Evolutionary conservation across 1,140 invertebrate genomes (phyloP).

Genomic region (Trichonephila clavata): DNA sequence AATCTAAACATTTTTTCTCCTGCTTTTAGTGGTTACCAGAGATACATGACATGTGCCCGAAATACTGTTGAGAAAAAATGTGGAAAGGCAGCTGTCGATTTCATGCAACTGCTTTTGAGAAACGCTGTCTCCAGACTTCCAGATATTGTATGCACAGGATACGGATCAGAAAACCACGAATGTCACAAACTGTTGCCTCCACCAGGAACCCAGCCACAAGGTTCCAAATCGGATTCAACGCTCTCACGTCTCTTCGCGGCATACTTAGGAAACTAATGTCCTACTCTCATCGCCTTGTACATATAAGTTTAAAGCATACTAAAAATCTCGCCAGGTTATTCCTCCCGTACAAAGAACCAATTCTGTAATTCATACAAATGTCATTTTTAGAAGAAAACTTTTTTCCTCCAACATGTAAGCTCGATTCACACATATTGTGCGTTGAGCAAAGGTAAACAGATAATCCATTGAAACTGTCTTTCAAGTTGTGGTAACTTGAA

Average conservation of each 20-base stretch:
- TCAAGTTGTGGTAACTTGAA: too few relatives aligned
- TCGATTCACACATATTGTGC: too few relatives aligned
- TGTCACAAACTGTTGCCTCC: slow-evolving; percentile 75
- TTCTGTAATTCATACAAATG: neutral
- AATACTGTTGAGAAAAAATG: slow-evolving; percentile 78
- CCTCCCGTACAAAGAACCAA: neutral
- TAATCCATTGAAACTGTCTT: too few relatives aligned
- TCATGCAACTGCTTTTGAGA: slow-evolving; percentile 78
- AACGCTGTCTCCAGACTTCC: slow-evolving; percentile 79
- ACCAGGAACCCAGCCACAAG: slow-evolving; percentile 76
- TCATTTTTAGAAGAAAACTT: too few relatives aligned
- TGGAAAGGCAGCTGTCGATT: slow-evolving; percentile 78
- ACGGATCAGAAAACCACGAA: slow-evolving; percentile 75
- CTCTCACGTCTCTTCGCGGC: slow-evolving; percentile 77
- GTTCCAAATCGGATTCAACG: slow-evolving; percentile 77
- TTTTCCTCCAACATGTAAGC: too few relatives aligned
- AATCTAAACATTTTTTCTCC: neutral
- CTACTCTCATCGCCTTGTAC: neutral
- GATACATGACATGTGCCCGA: slow-evolving; percentile 77
- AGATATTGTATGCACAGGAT: slow-evolving; percentile 78
- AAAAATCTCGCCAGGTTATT: neutral
- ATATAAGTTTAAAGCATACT: neutral
- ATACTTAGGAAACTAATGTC: slow-evolving; percentile 76
- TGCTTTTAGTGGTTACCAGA: slow-evolving; percentile 65
- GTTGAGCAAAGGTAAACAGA: too few relatives aligned